These are phyloP conservation scores for Halcyon senegalensis DNA, from an alignment of 2,113 vertebrate genomes.

Conservation along the genomic window DNA sequence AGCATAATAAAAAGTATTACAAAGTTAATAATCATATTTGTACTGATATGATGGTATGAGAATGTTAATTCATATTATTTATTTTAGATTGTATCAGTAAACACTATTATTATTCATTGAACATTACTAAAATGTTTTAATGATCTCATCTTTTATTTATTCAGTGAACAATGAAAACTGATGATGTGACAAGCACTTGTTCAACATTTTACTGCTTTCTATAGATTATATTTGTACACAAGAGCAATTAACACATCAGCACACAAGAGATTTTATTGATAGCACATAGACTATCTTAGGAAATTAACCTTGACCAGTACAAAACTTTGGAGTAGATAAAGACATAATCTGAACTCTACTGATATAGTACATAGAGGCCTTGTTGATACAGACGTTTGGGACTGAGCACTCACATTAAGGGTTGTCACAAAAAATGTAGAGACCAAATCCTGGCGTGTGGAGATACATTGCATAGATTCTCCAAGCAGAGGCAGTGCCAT, in stretches of 20 bases:
- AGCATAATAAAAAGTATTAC: background rate
- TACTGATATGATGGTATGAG: background rate
- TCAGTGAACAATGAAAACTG: slow-evolving; percentile 16
- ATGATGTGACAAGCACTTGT: background rate
- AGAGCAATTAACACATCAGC: background rate
- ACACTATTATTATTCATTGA: background rate
- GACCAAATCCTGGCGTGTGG: background rate
- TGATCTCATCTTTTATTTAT: slow-evolving; percentile 24
- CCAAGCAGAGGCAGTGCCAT: background rate
- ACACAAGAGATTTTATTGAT: background rate
- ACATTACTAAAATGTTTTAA: background rate
- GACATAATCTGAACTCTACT: background rate
- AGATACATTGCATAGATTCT: background rate
- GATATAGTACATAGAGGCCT: too few species aligned
- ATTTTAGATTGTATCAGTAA: slow-evolving; percentile 17
- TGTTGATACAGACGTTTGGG: background rate
- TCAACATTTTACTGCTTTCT: background rate
- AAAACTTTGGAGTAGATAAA: background rate
- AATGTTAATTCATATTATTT: slow-evolving; percentile 24
- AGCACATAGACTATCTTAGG: background rate
- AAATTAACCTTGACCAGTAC: background rate
- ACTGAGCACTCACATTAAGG: background rate
- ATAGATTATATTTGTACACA: background rate
- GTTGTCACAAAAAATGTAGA: background rate
- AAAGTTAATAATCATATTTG: slow-evolving; percentile 15